A percentile compares a stretch with the other conserved stretches of the same genome.
These are phyloP conservation scores for Drosophila setifemur DNA, from an alignment of 1,140 invertebrate species.

Conservation along the genomic window DNA sequence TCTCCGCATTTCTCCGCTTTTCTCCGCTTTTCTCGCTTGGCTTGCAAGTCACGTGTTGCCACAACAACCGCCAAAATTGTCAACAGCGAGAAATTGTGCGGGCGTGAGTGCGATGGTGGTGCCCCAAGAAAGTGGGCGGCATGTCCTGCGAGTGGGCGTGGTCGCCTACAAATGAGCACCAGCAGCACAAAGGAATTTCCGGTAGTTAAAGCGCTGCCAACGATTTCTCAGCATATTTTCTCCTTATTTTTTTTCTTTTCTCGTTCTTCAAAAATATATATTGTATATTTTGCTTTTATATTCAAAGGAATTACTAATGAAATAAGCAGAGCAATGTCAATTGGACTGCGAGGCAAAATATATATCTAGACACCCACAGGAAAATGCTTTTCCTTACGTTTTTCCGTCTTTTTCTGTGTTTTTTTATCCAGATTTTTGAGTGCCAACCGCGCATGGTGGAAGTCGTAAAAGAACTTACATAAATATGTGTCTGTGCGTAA, in stretches of 20 bases:
- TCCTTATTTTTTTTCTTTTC: not conserved
- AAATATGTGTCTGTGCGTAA: slow-evolving; percentile 63
- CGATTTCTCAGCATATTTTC: slow-evolving; percentile 44
- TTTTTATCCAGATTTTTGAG: not conserved
- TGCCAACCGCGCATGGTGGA: slow-evolving; percentile 35
- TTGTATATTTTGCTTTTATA: slow-evolving; percentile 37
- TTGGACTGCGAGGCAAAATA: slow-evolving; percentile 20
- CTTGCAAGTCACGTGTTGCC: slow-evolving; percentile 80
- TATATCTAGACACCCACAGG: slow-evolving; percentile 27
- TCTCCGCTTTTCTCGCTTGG: slow-evolving; percentile 43
- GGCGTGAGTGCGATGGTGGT: slow-evolving; percentile 61
- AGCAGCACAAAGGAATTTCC: slow-evolving; percentile 78
- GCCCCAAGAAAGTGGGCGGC: slow-evolving; percentile 8
- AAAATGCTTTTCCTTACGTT: slow-evolving; percentile 1
- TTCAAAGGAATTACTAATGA: slow-evolving; percentile 77
- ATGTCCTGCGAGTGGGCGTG: slow-evolving; percentile 19
- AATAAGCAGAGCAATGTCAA: slow-evolving; percentile 62
- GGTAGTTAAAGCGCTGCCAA: slow-evolving; percentile 74
- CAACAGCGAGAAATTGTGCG: slow-evolving; percentile 80
- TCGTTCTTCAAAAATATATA: slow-evolving; percentile 31
- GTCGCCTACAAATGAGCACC: slow-evolving; percentile 62
- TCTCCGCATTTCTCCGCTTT: not conserved
- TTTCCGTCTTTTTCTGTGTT: not conserved
- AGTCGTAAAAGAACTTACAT: slow-evolving; percentile 65
- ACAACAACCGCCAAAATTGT: slow-evolving; percentile 81